A percentile compares a stretch with the other conserved stretches of the same genome.
These are phyloP conservation scores for Tribolium castaneum DNA, from an alignment of 1,140 invertebrate species.

Conservation along the genomic window DNA sequence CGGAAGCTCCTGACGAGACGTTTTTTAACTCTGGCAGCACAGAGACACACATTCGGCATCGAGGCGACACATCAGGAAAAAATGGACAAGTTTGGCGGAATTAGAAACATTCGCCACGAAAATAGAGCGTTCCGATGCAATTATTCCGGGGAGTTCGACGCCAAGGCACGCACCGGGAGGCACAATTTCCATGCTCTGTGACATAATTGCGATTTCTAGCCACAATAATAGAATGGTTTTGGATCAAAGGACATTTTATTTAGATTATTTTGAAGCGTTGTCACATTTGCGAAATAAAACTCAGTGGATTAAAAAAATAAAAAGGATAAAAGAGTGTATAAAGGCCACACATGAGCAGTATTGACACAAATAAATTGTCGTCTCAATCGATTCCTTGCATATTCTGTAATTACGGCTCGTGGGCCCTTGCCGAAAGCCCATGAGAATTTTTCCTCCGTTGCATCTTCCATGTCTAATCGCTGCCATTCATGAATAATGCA, in stretches of 20 bases:
- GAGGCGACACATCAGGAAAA: neutral
- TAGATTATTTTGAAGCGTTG: too few relatives aligned
- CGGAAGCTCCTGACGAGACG: slow-evolving; percentile 5
- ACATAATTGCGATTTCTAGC: neutral
- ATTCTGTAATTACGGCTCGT: neutral
- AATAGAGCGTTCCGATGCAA: neutral
- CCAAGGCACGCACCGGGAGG: neutral
- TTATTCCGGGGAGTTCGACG: neutral
- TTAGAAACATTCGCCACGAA: neutral
- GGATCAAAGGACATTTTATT: too few relatives aligned
- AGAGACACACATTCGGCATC: neutral
- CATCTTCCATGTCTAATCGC: neutral
- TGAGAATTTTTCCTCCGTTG: neutral
- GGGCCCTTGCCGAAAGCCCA: neutral
- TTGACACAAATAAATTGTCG: neutral
- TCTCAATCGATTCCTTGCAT: slow-evolving; percentile 7
- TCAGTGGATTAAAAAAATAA: too few relatives aligned
- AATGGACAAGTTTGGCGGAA: neutral
- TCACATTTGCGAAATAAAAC: too few relatives aligned
- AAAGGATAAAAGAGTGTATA: neutral
- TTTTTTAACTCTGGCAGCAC: neutral
- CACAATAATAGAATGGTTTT: too few relatives aligned
- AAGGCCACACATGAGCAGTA: neutral
- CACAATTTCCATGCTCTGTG: neutral
- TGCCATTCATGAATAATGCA: slow-evolving; percentile 7